phyloP scores from a whole-genome alignment of 2,888 invertebrate species.

The Acrobasis suavella region DNA sequence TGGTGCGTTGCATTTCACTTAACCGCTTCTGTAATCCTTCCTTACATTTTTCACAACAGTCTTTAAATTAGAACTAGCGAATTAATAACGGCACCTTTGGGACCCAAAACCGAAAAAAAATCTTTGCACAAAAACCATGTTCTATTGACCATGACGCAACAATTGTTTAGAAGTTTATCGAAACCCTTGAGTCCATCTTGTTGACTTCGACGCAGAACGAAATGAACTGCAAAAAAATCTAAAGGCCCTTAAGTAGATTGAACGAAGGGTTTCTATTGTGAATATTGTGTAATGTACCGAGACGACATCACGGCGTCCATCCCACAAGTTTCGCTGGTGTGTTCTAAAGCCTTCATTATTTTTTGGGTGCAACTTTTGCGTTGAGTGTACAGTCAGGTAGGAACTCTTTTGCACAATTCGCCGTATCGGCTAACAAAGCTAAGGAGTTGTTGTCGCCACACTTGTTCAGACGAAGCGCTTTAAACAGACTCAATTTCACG shows the following conservation, averaged over 20 bases:
- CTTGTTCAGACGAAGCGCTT: conserved; percentile 62
- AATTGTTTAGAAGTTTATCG: conserved; percentile 79
- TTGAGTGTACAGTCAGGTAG: conserved; percentile 64
- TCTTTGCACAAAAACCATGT: conserved; percentile 58
- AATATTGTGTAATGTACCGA: conserved; percentile 80
- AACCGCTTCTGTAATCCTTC: conserved; percentile 6
- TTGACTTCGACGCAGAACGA: conserved; percentile 72
- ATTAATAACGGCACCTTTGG: conserved; percentile 52
- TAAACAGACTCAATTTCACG: conserved; percentile 77
- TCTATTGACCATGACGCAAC: conserved; percentile 81
- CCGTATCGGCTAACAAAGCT: conserved; percentile 62
- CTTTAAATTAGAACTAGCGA: conserved; percentile 53
- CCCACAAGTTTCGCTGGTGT: conserved; percentile 48
- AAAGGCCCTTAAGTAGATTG: conserved; percentile 71
- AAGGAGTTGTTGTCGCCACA: conserved; percentile 69
- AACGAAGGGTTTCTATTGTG: conserved; percentile 71
- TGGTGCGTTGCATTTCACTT: background rate
- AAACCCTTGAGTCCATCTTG: conserved; percentile 75
- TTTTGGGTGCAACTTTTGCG: conserved; percentile 40
- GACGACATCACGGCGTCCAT: conserved; percentile 60
- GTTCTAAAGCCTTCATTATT: conserved; percentile 32
- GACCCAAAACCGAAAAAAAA: conserved; percentile 50
- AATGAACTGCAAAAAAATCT: conserved; percentile 69
- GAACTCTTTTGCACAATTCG: conserved; percentile 81
- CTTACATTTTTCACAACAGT: conserved; percentile 49